Evolutionary conservation across 1,140 invertebrate species (phyloP).

Genomic region (Trypoxylus dichotomus): DNA sequence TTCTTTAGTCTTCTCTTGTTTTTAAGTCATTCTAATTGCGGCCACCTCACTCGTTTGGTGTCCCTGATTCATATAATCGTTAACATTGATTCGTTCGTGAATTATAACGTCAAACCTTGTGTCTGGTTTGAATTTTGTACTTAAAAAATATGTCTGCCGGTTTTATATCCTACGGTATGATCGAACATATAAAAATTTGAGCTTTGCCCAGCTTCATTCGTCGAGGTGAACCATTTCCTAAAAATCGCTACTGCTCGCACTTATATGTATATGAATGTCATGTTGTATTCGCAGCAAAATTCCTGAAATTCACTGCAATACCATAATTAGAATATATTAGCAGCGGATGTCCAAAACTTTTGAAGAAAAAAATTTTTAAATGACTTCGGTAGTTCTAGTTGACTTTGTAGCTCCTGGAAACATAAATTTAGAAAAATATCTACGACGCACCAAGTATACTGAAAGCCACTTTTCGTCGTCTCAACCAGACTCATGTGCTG

Average conservation of each 20-base stretch:
- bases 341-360: conserved; percentile 31
- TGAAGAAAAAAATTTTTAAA: background rate
- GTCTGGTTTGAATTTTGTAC: background rate
- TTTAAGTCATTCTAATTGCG: background rate
- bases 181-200: background rate
- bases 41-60: background rate
- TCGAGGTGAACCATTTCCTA: background rate
- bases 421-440: conserved; percentile 48
- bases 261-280: background rate
- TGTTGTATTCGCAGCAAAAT: conserved; percentile 34
- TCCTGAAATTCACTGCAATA: conserved; percentile 36
- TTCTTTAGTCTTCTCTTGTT: background rate
- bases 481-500: conserved; percentile 38
- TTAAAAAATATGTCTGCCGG: background rate
- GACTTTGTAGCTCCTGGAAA: conserved; percentile 34
- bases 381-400: background rate
- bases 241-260: too few species aligned
- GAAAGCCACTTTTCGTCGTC: conserved; percentile 35
- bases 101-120: background rate
- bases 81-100: background rate
- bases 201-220: background rate
- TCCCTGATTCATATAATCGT: background rate
- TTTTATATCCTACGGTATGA: background rate
- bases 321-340: conserved; percentile 39
- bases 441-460: conserved; percentile 38